Base-by-base conservation (phyloP, 2,797 vertebrate species). In the Percopsis omiscomaycus region DNA sequence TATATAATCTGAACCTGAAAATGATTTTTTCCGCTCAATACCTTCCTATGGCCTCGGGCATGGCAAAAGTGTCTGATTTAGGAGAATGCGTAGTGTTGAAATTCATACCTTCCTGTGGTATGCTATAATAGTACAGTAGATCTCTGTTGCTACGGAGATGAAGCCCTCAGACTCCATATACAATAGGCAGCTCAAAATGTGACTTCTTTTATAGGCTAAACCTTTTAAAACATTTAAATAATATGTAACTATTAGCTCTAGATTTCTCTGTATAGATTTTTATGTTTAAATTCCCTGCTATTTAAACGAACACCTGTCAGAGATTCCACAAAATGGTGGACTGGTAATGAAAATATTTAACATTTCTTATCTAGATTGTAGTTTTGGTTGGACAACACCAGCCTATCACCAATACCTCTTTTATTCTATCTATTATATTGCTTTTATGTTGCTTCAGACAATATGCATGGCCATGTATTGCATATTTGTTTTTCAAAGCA, bases 141-240 rank as follows among this genome's bases (percentile, higher is more conserved):
- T 66, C 58, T 71, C 22, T 16, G 13, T 76, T 77, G 75, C 72
- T 50, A 74, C 71, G 76, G 71, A 56, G 71, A 74, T 74, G 54
- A 73, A 59, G 12, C 55, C 14, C 37, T 55, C 30, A 29, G 53
- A n/a, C 42, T 27, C 9, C n/a, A 58, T 59, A 30, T n/a, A 64
- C 10, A n/a, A 15, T 10, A 22, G 16, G 8, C 3, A 5, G 22
- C 22, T 61, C 15, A 59, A 60, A 45, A 50, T 4, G 14, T 27
- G n/a, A n/a, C 5, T 9, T 1, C 8, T 27, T 5, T n/a, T 71
- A 15, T 51, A 51, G 30, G 6, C 30, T 3, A 51, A 16, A 56
- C 9, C n/a, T 51, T 51, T 15, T 1, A 51, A 51, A 16, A 56
- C 9, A 51, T 51, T 51, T 15, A 3, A 51, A 51, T 15, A 51